Evolutionary conservation across 2,888 invertebrate genomes (phyloP).

Genomic region (Epistrophe eligans): DNA sequence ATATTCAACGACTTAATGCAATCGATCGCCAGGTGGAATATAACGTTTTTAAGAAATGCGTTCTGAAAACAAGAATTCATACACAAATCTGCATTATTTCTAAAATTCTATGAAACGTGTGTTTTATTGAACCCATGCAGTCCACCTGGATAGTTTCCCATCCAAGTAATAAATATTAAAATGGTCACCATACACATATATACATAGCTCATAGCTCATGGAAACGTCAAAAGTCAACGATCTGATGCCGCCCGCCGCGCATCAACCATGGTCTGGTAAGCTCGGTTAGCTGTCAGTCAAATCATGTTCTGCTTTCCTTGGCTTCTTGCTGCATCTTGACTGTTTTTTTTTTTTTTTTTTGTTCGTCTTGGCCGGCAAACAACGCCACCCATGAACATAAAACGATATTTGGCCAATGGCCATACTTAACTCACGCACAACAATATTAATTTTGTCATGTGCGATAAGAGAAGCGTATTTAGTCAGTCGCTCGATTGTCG

Average conservation of each 20-base stretch:
- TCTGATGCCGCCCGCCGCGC: slow-evolving; percentile 3
- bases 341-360: slow-evolving; percentile 8
- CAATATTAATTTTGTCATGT: slow-evolving; percentile 19
- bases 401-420: slow-evolving; percentile 37
- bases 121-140: too few relatives aligned
- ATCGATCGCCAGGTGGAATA: too few relatives aligned
- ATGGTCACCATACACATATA: not conserved
- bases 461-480: slow-evolving; percentile 7
- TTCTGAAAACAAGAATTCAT: too few relatives aligned
- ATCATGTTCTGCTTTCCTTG: slow-evolving; percentile 2
- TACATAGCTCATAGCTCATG: not conserved
- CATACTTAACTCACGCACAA: slow-evolving; percentile 31
- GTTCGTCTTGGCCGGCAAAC: slow-evolving; percentile 16
- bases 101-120: too few relatives aligned
- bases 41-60: too few relatives aligned
- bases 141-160: too few relatives aligned
- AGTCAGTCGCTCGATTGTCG: not conserved
- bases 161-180: too few relatives aligned
- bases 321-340: not conserved
- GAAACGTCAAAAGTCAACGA: slow-evolving; percentile 14
- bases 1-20: too few relatives aligned
- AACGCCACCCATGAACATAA: slow-evolving; percentile 28
- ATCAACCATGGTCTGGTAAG: slow-evolving; percentile 16
- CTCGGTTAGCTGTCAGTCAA: slow-evolving; percentile 18
- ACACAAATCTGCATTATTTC: too few relatives aligned